Evolutionary conservation across 2,113 vertebrate species (phyloP).

Genomic region (Menidia beryllina): DNA sequence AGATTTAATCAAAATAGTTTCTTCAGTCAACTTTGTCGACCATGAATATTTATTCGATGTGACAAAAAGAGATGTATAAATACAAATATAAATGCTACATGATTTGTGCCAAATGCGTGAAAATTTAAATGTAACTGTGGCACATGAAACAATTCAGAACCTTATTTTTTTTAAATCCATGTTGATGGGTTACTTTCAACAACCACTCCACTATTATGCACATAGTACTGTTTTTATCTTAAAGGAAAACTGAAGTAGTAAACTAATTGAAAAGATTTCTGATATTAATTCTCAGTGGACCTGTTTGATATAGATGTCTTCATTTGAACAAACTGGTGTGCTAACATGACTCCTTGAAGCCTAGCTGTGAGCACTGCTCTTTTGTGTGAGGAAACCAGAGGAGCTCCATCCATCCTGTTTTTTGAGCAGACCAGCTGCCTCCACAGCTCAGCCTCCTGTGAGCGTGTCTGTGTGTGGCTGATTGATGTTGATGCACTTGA

Average conservation of each 20-base stretch:
- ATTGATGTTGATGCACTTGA: conserved; percentile 58
- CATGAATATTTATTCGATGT: neutral
- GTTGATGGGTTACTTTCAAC: too few species aligned
- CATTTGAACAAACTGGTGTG: neutral
- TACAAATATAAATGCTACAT: too few species aligned
- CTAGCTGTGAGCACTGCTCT: neutral
- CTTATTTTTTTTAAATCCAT: too few species aligned
- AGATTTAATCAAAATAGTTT: neutral
- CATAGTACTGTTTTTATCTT: neutral
- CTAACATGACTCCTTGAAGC: neutral
- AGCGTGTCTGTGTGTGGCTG: conserved; percentile 23
- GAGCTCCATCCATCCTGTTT: conserved; percentile 30
- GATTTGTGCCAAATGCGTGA: too few species aligned
- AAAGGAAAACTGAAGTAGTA: neutral
- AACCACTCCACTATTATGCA: too few species aligned
- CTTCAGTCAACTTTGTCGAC: neutral
- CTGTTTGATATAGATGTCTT: neutral
- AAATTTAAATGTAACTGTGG: too few species aligned
- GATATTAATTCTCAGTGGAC: neutral
- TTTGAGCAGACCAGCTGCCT: conserved; percentile 39
- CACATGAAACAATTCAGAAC: too few species aligned
- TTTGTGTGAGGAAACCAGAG: conserved; percentile 25
- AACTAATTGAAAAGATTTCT: neutral
- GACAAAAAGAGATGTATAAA: too few species aligned
- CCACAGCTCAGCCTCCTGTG: conserved; percentile 3